phyloP scores from a whole-genome alignment of 2,797 vertebrate genomes.

The Nannoperca australis region DNA sequence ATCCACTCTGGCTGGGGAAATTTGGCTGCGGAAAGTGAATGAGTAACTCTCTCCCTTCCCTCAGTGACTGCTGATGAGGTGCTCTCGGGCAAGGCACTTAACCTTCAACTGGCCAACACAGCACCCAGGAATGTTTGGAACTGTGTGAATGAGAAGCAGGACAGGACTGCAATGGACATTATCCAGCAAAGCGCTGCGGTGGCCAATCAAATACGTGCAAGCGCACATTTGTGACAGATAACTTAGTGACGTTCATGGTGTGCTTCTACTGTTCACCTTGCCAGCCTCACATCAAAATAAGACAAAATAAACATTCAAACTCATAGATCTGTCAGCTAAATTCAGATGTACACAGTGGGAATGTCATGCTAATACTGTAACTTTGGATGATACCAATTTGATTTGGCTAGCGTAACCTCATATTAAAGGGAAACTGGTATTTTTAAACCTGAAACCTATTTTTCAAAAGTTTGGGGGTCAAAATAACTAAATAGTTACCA shows the following conservation, averaged over 20 bases:
- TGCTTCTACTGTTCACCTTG: not conserved
- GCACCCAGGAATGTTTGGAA: not conserved
- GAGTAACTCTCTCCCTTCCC: slow-evolving; percentile 51
- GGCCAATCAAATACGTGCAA: not conserved
- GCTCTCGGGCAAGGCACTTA: slow-evolving; percentile 49
- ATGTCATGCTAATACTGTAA: not conserved
- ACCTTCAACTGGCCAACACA: slow-evolving; percentile 15
- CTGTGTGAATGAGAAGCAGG: not conserved
- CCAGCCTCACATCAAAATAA: not conserved
- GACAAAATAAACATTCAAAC: not conserved
- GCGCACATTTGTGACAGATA: not conserved
- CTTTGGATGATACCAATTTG: not conserved
- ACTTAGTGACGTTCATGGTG: not conserved
- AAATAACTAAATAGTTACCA: too few relatives aligned
- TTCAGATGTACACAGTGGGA: too few relatives aligned
- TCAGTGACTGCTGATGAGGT: slow-evolving; percentile 45
- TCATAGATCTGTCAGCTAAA: not conserved
- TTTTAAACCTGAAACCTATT: too few relatives aligned
- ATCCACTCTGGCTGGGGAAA: slow-evolving; percentile 43
- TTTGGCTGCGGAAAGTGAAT: slow-evolving; percentile 37
- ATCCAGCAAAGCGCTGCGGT: too few relatives aligned
- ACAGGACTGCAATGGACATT: too few relatives aligned
- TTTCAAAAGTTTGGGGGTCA: too few relatives aligned
- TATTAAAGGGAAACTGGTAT: too few relatives aligned
- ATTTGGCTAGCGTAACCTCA: not conserved